Conservation (phyloP, 2,113 vertebrate genomes). For the rabbit (Oryctolagus cuniculus) region DNA sequence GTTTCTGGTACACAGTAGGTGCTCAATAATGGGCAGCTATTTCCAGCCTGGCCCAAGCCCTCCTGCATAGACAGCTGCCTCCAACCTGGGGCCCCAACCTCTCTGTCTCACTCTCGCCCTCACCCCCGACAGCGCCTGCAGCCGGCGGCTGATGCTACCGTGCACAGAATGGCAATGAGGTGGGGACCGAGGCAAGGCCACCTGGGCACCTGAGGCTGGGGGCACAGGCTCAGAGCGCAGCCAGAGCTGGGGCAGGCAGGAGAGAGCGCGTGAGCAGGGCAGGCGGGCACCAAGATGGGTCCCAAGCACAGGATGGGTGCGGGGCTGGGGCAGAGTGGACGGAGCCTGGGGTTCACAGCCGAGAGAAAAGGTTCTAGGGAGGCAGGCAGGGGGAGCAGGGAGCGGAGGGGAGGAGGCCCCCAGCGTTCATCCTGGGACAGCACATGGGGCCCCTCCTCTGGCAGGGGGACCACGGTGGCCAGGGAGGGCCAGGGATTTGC, state of each 20-base stretch:
- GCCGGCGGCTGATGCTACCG: background rate
- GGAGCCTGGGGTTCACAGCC: background rate
- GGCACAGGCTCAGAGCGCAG: background rate
- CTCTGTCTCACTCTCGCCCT: background rate
- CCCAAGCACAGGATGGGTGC: background rate
- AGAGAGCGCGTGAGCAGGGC: background rate
- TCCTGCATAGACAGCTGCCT: background rate
- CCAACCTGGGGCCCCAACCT: background rate
- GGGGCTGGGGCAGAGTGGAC: background rate
- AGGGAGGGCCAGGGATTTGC: background rate
- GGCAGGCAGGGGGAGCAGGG: accelerated
- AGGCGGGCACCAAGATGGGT: background rate
- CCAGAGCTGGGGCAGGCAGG: background rate
- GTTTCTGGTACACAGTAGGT: background rate
- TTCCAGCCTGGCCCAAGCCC: background rate
- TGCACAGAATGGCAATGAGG: slow-evolving; percentile 76
- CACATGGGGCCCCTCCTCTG: background rate
- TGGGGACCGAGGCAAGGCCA: background rate
- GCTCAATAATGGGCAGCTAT: background rate
- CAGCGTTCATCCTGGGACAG: background rate
- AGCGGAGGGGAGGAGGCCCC: background rate
- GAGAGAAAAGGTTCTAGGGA: background rate
- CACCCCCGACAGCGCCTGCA: background rate
- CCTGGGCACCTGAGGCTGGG: background rate
- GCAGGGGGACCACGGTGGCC: background rate